Evolutionary conservation across 64 coral and sea anemone genomes (phyloP).

Genomic region (Dendronephthya gigantea): DNA sequence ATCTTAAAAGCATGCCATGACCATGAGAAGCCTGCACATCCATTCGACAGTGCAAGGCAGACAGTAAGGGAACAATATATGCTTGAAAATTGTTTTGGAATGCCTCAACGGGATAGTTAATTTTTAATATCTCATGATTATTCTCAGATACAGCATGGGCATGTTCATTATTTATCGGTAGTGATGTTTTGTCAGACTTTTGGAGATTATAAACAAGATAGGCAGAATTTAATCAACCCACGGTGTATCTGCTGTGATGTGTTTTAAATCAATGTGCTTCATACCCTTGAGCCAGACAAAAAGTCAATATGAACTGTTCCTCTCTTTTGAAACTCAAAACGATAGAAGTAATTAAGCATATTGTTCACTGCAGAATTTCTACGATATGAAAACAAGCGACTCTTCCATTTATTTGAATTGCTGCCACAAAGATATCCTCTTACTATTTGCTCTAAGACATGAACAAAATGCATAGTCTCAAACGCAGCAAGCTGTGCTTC

Average conservation of each 20-base stretch:
- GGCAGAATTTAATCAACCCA: background rate
- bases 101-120: background rate
- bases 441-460: too few relatives aligned
- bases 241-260: background rate
- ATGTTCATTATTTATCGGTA: background rate
- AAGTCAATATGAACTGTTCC: background rate
- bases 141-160: background rate
- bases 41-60: too few relatives aligned
- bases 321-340: background rate
- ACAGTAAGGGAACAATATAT: background rate
- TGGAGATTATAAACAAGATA: background rate
- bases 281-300: background rate
- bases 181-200: background rate
- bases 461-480: too few relatives aligned
- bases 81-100: background rate
- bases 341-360: too few relatives aligned
- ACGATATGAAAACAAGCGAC: too few relatives aligned
- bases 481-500: too few relatives aligned
- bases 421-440: too few relatives aligned
- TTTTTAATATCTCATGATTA: background rate
- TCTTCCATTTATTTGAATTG: background rate
- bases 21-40: background rate
- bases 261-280: background rate
- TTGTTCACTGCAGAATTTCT: background rate
- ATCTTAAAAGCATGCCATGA: background rate